phyloP scores from a whole-genome alignment of 2,888 invertebrate species.

The Parnassius apollo region DNA sequence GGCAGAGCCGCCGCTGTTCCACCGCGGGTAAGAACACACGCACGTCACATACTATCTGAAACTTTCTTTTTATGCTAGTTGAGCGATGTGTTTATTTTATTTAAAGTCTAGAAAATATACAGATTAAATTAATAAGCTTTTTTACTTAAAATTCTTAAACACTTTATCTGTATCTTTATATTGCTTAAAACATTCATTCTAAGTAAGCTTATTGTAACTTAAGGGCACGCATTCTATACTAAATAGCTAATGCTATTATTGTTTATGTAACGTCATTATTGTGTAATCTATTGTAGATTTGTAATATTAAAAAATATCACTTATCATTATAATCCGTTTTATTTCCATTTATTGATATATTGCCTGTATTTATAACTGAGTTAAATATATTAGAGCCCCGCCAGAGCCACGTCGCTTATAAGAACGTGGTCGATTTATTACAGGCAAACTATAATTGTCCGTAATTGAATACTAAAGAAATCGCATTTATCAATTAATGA shows the following conservation, averaged over 20 bases:
- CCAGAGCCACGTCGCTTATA: slow-evolving; percentile 44
- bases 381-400: background rate
- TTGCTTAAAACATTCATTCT: too few relatives aligned
- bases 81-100: slow-evolving; percentile 37
- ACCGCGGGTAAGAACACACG: slow-evolving; percentile 37
- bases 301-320: too few relatives aligned
- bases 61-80: slow-evolving; percentile 30
- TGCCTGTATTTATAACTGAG: background rate
- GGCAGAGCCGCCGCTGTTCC: slow-evolving; percentile 31
- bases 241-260: too few relatives aligned
- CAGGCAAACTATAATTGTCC: slow-evolving; percentile 49
- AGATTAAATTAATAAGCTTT: background rate
- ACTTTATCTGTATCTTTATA: background rate
- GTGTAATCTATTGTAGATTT: too few relatives aligned
- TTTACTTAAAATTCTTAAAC: background rate
- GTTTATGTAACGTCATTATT: too few relatives aligned
- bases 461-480: slow-evolving; percentile 49
- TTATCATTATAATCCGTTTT: too few relatives aligned
- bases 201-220: too few relatives aligned
- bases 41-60: slow-evolving; percentile 19
- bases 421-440: slow-evolving; percentile 49
- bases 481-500: slow-evolving; percentile 29
- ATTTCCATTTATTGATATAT: too few relatives aligned
- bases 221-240: too few relatives aligned
- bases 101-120: background rate